These are phyloP conservation scores for Oreochromis aureus DNA, from an alignment of 2,113 vertebrate species.

Conservation along the genomic window DNA sequence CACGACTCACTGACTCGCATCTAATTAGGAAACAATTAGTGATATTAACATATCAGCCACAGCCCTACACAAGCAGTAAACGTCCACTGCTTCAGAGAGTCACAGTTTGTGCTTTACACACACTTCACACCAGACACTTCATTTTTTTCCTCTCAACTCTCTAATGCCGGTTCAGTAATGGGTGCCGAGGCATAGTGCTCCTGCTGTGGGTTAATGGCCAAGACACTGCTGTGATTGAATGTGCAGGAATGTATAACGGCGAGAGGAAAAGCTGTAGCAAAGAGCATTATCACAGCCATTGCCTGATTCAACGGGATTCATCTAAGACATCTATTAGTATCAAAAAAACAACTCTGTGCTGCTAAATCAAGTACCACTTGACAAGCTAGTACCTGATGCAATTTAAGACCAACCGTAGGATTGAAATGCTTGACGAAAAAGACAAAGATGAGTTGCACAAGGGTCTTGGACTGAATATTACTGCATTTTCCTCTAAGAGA, in stretches of 20 bases:
- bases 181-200: conserved; percentile 12
- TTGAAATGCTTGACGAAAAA: neutral
- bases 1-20: conserved; percentile 60
- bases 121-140: conserved; percentile 30
- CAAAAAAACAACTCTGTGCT: conserved; percentile 1
- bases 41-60: conserved; percentile 60
- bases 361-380: neutral
- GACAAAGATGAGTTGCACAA: neutral
- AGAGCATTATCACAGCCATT: conserved; percentile 12
- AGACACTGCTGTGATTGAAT: conserved; percentile 27
- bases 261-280: neutral
- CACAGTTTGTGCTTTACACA: conserved; percentile 39
- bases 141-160: conserved; percentile 35
- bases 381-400: neutral
- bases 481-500: neutral
- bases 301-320: neutral
- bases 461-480: neutral
- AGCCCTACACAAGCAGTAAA: conserved; percentile 30
- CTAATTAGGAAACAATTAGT: conserved; percentile 72
- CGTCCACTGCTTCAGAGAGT: conserved; percentile 33
- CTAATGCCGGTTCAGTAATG: conserved; percentile 31
- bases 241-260: neutral
- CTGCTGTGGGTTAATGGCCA: conserved; percentile 49
- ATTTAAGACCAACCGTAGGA: neutral
- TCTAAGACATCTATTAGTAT: neutral